Percentiles rank a stretch among this genome's conserved stretches.
These are phyloP conservation scores for Morone chrysops DNA, from an alignment of 2,113 vertebrate genomes.

Conservation along the genomic window DNA sequence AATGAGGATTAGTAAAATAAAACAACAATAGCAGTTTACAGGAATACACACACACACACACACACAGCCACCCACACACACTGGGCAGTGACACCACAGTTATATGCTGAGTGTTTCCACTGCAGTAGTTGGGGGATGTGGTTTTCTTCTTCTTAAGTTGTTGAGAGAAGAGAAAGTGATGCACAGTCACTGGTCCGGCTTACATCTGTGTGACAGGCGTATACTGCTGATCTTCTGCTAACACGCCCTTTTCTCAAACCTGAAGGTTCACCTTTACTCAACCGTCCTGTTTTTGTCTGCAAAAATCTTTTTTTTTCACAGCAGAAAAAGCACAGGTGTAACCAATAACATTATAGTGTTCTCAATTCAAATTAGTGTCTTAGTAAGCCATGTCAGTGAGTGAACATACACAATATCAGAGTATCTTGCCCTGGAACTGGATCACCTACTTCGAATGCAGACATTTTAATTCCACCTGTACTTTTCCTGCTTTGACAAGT, in stretches of 20 bases:
- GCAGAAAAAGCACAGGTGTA: no score
- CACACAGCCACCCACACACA: neutral
- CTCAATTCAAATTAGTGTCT: no score
- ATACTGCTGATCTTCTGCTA: neutral
- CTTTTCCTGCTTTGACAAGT: no score
- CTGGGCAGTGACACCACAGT: neutral
- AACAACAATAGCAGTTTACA: neutral
- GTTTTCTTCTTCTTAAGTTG: neutral
- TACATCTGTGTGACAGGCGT: neutral
- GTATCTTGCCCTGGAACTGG: no score
- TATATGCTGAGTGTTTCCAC: neutral
- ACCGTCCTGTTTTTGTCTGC: no score
- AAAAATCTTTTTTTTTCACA: no score
- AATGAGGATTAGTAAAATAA: neutral
- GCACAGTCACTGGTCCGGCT: neutral
- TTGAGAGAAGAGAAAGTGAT: neutral
- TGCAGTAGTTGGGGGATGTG: constrained; percentile 4
- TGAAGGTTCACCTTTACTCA: neutral
- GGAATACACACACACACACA: neutral
- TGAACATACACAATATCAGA: no score
- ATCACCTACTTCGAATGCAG: no score
- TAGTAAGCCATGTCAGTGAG: no score
- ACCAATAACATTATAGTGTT: no score
- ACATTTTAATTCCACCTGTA: no score
- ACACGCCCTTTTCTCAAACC: neutral